Percentiles rank a stretch among this genome's conserved stretches.
Conservation (phyloP, 2,113 vertebrate species). For the Alligator mississippiensis region DNA sequence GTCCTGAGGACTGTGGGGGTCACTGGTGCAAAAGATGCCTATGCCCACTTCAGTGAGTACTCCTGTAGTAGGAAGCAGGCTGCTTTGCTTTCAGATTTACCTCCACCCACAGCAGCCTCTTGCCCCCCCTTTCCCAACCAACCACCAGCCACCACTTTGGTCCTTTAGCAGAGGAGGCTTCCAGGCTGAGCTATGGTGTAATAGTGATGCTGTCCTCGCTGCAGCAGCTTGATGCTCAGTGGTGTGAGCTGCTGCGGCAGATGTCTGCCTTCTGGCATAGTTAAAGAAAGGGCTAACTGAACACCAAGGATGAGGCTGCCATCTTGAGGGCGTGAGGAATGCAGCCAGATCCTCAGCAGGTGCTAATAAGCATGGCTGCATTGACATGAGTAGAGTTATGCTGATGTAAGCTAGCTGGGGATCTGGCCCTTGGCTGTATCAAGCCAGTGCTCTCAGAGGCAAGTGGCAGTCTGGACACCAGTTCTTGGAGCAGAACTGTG, state of each 20-base stretch:
- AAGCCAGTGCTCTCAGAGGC: background rate
- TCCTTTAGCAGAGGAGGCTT: background rate
- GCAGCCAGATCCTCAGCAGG: background rate
- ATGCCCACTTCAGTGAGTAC: background rate
- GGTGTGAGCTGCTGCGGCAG: background rate
- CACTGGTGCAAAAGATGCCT: background rate
- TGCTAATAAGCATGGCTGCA: no score
- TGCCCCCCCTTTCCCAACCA: background rate
- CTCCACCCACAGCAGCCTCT: background rate
- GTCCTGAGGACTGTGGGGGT: background rate
- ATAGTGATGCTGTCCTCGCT: background rate
- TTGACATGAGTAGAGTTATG: background rate
- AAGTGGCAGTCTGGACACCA: background rate
- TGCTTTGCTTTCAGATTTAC: no score
- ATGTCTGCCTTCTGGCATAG: background rate
- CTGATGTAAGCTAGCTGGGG: background rate
- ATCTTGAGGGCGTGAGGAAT: background rate
- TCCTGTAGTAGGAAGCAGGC: background rate
- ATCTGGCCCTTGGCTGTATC: background rate
- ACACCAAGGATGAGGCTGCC: background rate
- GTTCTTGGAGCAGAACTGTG: background rate
- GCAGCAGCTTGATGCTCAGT: background rate
- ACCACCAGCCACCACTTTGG: background rate
- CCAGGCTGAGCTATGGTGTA: background rate
- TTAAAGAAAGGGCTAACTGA: background rate